Evolutionary conservation across 2,888 invertebrate genomes (phyloP), one percentile per base, ranked within the genome.

Genomic region (Cantharis rufa): DNA sequence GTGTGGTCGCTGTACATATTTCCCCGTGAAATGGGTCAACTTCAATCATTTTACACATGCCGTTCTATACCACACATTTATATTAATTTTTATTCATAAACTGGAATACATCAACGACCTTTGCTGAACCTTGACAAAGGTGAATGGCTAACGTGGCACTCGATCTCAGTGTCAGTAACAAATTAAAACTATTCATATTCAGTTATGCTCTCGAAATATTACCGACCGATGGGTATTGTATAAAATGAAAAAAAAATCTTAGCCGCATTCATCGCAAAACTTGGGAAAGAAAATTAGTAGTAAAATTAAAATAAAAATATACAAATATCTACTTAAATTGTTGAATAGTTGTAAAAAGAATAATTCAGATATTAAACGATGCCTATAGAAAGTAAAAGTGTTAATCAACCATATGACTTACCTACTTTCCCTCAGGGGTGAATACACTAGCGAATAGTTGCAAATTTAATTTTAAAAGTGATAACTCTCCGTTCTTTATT

Each of bases 21-120:
- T 83, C 80, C 80, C 81, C 82, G 81, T 83, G 82, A 83, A 83
- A 83, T 83, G 82, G 82, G 82, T 83, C 82, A 83, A 83, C 82
- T 77, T 81, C 82, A 80, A 81, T 81, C 81, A 82, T 81, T 69
- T 76, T 64, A 62, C 73, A 73, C 62, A 62, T 62, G 61, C 72
- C 69, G 76, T 71, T 76, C 61, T 62, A 70, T 70, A 71, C 48
- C 21, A 18, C 15, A 74, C 63, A 15, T 71, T 72, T 74, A 18
- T 24, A 72, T 68, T 68, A 13, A 77, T 74, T 72, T 78, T 61
- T 70, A 32, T 15, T 62, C 66, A 70, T 69, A 68, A 69, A 76
- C 62, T 72, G 32, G 66, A 75, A 70, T 75, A 71, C 21, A 70
- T 62, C 24, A 64, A 70, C 70, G 75, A 75, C 70, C 75, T 70